Evolutionary conservation across 2,113 vertebrate species (phyloP), one percentile per base, ranked within the genome.

Genomic region (Cyanistes caeruleus): DNA sequence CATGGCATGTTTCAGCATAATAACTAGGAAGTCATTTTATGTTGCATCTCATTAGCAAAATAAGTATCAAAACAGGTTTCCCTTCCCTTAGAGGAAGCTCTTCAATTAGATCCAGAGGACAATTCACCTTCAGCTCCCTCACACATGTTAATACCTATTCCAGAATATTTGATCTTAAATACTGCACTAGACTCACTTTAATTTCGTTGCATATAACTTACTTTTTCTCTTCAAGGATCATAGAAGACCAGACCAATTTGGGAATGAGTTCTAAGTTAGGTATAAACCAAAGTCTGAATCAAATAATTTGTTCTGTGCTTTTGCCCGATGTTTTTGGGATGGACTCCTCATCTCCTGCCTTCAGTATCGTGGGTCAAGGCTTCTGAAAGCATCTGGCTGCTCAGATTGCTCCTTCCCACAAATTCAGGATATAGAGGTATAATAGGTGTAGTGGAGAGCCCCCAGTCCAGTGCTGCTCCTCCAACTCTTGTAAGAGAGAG

Each of bases 21-120:
- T 93, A 97, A 95, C 86, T 87, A 93, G 93, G 92, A 95, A 97
- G 80, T 90, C 52, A 93, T 96, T 92, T 96, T 82, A 46, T 94
- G 88, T 90, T 92, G 79, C 96, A 89, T 90, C 80, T 96, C 83
- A 90, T 96, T 97, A 96, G 44, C 52, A 95, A 96, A 95, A 75
- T 86, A 92, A 96, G 53, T 68, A 96, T 84, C 95, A 96, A 89
- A 97, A 90, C 90, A 95, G 68, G 83, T 93, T 93, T 96, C 58
- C 76, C 87, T 92, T 89, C 49, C 81, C 91, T 96, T 68, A 75
- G 85, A 95, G 76, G 44, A 86, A 89, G 73, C 68, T 96, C 88
- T 93, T 95, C 92, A 89, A 35, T 90, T 90, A 90, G 24, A 44
- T 90, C 41, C 55, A 70, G 93, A 92, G 83, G 93, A 95, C 82